These are phyloP conservation scores for Drosophila setifemur DNA, from an alignment of 1,140 invertebrate genomes.

Conservation along the genomic window DNA sequence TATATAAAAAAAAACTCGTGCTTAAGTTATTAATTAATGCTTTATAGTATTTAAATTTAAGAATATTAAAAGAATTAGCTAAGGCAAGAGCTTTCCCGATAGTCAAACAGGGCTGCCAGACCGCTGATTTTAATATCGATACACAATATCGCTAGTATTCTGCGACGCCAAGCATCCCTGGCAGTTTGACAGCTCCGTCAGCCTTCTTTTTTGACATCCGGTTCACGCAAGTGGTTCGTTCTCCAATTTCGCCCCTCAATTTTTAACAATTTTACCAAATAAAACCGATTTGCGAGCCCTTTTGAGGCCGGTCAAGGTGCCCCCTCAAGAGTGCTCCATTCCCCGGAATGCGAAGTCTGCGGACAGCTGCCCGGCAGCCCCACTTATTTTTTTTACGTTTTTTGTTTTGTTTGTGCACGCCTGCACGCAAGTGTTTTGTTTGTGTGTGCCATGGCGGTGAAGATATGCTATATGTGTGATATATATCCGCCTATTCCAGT, in stretches of 20 bases:
- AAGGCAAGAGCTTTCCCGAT: too few species aligned
- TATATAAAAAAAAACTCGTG: too few species aligned
- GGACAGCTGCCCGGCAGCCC: slow-evolving; percentile 4
- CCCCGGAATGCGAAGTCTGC: not conserved
- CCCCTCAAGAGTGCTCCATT: not conserved
- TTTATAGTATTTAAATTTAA: too few species aligned
- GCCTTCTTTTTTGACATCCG: slow-evolving; percentile 80
- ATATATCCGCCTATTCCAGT: slow-evolving; percentile 11
- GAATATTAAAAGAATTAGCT: too few species aligned
- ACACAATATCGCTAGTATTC: not conserved
- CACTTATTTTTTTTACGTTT: slow-evolving; percentile 22
- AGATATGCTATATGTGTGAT: slow-evolving; percentile 1
- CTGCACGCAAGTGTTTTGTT: slow-evolving; percentile 39
- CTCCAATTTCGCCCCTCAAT: slow-evolving; percentile 12
- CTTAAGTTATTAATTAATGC: too few species aligned
- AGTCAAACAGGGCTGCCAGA: not conserved
- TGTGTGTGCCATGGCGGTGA: slow-evolving; percentile 24
- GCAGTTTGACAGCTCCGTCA: slow-evolving; percentile 43
- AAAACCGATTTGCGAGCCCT: not conserved
- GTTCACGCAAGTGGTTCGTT: slow-evolving; percentile 77
- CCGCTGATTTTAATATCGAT: not conserved
- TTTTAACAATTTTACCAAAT: slow-evolving; percentile 38
- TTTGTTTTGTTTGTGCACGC: slow-evolving; percentile 42
- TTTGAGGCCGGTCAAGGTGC: slow-evolving; percentile 7
- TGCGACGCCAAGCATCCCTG: slow-evolving; percentile 4